A percentile compares a stretch with the other conserved stretches of the same genome.
Conservation (phyloP, 2,113 vertebrate species). For the Miniopterus natalensis region DNA sequence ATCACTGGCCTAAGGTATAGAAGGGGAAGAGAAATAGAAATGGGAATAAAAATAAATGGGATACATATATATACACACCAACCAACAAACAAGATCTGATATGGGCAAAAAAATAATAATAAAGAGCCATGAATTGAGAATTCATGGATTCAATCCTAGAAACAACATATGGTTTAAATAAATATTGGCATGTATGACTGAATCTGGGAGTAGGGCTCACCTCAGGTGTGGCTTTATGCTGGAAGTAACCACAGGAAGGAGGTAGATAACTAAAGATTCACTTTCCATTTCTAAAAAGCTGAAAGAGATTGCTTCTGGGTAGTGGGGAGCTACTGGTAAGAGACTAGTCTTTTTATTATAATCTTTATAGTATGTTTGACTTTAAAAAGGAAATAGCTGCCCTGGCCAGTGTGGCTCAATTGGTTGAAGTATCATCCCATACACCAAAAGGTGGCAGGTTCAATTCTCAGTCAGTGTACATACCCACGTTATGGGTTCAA, state of each 20-base stretch:
- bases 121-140: neutral
- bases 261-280: neutral
- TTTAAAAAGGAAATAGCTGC: slow-evolving; percentile 33
- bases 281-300: slow-evolving; percentile 38
- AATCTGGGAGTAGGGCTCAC: neutral
- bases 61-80: neutral
- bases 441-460: neutral
- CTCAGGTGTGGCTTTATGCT: neutral
- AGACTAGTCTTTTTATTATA: neutral
- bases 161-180: slow-evolving; percentile 30
- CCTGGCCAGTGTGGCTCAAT: neutral
- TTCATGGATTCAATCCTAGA: neutral
- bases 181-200: neutral
- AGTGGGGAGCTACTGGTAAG: neutral
- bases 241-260: neutral
- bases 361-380: neutral
- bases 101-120: slow-evolving; percentile 24
- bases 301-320: neutral
- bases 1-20: neutral
- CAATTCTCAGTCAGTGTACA: neutral
- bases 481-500: neutral
- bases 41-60: slow-evolving; percentile 36
- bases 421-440: neutral
- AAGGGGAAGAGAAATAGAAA: neutral
- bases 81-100: neutral